Base-by-base conservation (phyloP, 2,888 invertebrate genomes). In the Spatulosminthurus flaviceps region DNA sequence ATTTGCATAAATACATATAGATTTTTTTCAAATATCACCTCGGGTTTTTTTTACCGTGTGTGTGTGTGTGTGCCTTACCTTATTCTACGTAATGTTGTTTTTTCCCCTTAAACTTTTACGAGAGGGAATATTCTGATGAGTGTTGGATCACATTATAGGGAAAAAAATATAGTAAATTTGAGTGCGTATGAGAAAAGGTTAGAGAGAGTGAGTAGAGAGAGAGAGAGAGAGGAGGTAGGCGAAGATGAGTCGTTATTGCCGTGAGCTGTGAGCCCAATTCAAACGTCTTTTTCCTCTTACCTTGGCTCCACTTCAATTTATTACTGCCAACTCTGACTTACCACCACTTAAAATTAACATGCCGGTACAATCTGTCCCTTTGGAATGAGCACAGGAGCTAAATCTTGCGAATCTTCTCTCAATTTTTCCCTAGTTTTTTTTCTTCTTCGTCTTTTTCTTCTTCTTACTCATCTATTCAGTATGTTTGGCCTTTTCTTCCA, bases 251-350 rank as follows among this genome's bases (percentile, higher is more conserved):
- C 70, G 42, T 71, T 71, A 71, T 71, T 71, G 70, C 70, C 70
- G 51, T 61, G 70, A 80, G 80, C 80, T 34, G 5, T 80, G 69
- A 74, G 80, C 77, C 75, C 78, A 78, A 80, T 80, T 78, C 80
- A 71, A 78, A 72, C 42, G 43, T 64, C 41, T 75, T 79, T 67
- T 64, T 80, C 78, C 60, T 79, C 73, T 79, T 79, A 77, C 81
- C 81, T 79, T 81, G 81, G 81, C 77, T 81, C 71, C 77, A 73
- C 75, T 70, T 79, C 79, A 81, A 81, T 81, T 81, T 81, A 81
- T 81, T 81, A 81, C 79, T 79, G 70, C 80, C 80, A 80, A 78
- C 66, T 80, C 74, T 73, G 61, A 72, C 60, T 43, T 64, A 42
- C 41, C 42, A 67, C 26, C 67, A 75, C 75, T 75, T 75, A 75